Conservation (phyloP, 2,113 vertebrate genomes). For the Hemibagrus wyckioides region DNA sequence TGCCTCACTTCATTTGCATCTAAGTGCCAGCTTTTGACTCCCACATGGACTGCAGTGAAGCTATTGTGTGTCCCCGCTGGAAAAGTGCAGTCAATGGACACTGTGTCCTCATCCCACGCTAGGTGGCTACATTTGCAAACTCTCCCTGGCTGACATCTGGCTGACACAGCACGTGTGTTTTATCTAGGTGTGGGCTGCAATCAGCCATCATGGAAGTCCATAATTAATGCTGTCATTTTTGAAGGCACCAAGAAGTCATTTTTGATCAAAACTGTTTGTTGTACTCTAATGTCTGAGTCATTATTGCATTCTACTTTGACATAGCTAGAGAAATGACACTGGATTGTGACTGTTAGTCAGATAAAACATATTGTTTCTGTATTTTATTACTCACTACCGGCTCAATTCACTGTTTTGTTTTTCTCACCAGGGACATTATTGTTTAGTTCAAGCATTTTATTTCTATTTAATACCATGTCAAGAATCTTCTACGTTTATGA, state of each 20-base stretch:
- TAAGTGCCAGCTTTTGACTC: constrained; percentile 52
- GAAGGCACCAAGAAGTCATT: constrained; percentile 12
- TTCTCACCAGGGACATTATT: neutral
- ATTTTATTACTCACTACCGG: neutral
- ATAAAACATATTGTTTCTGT: neutral
- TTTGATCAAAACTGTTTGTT: constrained; percentile 34
- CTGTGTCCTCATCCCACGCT: constrained; percentile 51
- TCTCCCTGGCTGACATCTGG: constrained; percentile 32
- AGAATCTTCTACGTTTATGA: neutral
- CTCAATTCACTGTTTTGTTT: constrained; percentile 3
- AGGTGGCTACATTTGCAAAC: constrained; percentile 32
- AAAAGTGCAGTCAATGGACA: constrained; percentile 50
- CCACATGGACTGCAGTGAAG: constrained; percentile 42
- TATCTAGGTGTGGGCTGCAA: constrained; percentile 43
- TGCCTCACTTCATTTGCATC: constrained; percentile 53
- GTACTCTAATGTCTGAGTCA: neutral
- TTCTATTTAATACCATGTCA: neutral
- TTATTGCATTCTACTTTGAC: neutral
- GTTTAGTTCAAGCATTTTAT: neutral
- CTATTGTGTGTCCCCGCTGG: constrained; percentile 16
- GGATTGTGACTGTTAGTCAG: neutral
- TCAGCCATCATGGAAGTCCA: constrained; percentile 26
- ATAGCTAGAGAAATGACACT: neutral
- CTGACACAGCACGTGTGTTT: constrained; percentile 1
- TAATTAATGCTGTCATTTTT: neutral